Evolutionary conservation across 2,888 invertebrate genomes (phyloP), one percentile per base, ranked within the genome.

Genomic region (Acanthoscelides obtectus): DNA sequence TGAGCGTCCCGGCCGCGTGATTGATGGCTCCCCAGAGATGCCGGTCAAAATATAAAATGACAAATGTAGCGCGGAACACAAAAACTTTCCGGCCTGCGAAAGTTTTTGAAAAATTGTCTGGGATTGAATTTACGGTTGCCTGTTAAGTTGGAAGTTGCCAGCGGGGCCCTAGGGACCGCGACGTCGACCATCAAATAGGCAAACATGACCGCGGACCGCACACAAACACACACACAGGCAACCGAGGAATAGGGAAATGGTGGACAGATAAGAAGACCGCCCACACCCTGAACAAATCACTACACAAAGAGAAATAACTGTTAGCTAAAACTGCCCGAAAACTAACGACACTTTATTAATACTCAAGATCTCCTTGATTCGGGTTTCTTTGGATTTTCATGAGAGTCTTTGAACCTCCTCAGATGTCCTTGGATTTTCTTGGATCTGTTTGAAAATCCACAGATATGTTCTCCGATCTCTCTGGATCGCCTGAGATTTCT

Each of bases 31-130:
- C 80, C 81, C 20, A 67, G 81, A 74, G 82, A 74, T 67, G 77
- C 73, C 79, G 83, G 83, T 84, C 84, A 84, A 84, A 84, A 84
- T 82, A 83, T 79, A 45, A 81, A 81, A 83, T 83, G 83, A 83
- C 83, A 84, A 84, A 84, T 83, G 82, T 81, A 80, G 80, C 80
- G 74, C 77, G 79, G 80, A 81, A 81, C 79, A 80, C 79, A 81
- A 81, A 83, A 83, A 83, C 80, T 83, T 84, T 80, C 79, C 79
- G 80, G 81, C 79, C 66, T 81, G 82, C 82, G 82, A 83, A 83
- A 82, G 81, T 83, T 84, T 78, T 80, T 83, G 82, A 83, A 83
- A 83, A 84, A 84, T 84, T 84, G 83, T 82, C 77, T 81, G 72
- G 81, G 83, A 84, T 83, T 83, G 83, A 83, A 83, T 84, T 83